Conservation (phyloP, 1,140 invertebrate genomes). For the Cherax quadricarinatus region DNA sequence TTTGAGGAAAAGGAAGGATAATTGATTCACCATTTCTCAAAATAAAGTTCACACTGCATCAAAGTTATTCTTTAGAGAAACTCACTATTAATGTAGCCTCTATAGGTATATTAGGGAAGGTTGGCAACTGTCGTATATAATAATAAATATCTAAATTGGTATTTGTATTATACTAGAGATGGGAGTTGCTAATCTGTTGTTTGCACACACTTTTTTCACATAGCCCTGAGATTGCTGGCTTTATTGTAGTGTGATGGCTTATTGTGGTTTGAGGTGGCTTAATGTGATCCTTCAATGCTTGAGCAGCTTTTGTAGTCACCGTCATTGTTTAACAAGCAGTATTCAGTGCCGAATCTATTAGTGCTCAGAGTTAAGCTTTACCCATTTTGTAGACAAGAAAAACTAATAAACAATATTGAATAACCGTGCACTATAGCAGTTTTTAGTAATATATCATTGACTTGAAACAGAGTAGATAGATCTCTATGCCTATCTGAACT, state of each 20-base stretch:
- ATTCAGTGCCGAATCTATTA: not conserved
- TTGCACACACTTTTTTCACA: not conserved
- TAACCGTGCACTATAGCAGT: not conserved
- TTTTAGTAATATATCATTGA: not conserved
- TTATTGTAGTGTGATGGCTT: conserved; percentile 23
- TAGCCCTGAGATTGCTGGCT: not conserved
- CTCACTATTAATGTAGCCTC: too few species aligned
- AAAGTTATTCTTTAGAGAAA: too few species aligned
- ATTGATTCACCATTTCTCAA: not conserved
- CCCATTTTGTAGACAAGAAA: not conserved
- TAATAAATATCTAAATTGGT: not conserved
- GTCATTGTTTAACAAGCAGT: conserved; percentile 14
- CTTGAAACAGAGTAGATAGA: not conserved
- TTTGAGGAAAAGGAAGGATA: not conserved
- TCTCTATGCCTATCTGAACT: conserved; percentile 5
- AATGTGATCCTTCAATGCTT: not conserved
- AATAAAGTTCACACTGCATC: not conserved
- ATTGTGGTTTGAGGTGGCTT: conserved; percentile 5
- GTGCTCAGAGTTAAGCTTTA: not conserved
- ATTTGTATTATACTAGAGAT: not conserved
- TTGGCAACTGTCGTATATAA: too few species aligned
- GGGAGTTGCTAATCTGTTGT: not conserved
- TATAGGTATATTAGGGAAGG: not conserved
- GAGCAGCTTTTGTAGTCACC: not conserved
- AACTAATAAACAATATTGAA: not conserved